phyloP scores from a whole-genome alignment of 2,113 vertebrate species.

The Pachycephala philippinensis region DNA sequence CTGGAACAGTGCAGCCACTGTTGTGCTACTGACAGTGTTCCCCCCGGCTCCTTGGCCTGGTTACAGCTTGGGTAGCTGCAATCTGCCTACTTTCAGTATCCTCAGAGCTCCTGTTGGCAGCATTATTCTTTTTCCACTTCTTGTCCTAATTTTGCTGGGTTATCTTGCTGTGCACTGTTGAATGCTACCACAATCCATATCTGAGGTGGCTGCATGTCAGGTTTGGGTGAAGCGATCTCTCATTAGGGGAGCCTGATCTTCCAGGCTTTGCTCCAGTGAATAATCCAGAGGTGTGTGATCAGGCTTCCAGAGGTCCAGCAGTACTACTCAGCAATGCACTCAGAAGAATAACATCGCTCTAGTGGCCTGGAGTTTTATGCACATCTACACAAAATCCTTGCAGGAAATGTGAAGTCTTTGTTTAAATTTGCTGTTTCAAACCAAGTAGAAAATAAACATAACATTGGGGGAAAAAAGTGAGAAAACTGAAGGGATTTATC shows the following conservation, averaged over 20 bases:
- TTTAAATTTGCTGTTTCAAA: not conserved
- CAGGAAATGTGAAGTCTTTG: not conserved
- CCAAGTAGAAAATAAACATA: not conserved
- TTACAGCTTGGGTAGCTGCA: constrained; percentile 15
- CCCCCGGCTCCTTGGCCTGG: not conserved
- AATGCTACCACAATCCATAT: not conserved
- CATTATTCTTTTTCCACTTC: not conserved
- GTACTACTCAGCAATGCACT: not conserved
- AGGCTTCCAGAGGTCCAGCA: not conserved
- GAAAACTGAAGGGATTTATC: not conserved
- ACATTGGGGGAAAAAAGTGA: not conserved
- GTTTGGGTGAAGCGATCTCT: not conserved
- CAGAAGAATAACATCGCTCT: not conserved
- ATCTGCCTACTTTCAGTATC: not conserved
- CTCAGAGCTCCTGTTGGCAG: constrained; percentile 8
- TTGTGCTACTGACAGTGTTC: not conserved
- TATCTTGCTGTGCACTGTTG: not conserved
- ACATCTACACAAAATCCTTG: not conserved
- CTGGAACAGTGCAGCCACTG: not conserved
- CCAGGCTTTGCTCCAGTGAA: not conserved
- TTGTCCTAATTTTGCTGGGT: constrained; percentile 10
- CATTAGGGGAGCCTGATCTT: not conserved
- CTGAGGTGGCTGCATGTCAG: not conserved
- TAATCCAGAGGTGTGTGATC: not conserved
- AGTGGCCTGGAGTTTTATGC: not conserved